Conservation (phyloP, 2,888 invertebrate genomes). For the Sepiola atlantica region DNA sequence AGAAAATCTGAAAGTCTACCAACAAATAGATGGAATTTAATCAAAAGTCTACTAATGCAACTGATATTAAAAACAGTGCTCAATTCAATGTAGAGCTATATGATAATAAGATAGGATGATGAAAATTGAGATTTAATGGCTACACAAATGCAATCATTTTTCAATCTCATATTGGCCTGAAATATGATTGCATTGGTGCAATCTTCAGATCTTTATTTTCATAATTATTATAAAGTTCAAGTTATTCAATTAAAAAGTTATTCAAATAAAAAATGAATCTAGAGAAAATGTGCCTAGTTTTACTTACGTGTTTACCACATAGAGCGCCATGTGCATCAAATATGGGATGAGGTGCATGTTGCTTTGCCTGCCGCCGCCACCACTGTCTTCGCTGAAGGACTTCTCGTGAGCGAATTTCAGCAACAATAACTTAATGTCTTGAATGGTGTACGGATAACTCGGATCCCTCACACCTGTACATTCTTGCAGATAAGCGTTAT, state of each 20-base stretch:
- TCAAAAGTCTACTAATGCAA: no score
- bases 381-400: slow-evolving; percentile 97
- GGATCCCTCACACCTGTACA: slow-evolving; percentile 76
- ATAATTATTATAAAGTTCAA: neutral
- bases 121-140: no score
- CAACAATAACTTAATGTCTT: slow-evolving; percentile 92
- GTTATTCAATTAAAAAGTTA: neutral
- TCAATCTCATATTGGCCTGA: no score
- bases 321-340: slow-evolving; percentile 93
- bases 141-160: no score
- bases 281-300: neutral
- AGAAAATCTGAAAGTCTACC: no score
- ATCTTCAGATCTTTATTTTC: no score
- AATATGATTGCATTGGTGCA: no score
- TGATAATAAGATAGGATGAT: no score
- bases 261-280: neutral
- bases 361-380: slow-evolving; percentile 91
- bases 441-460: slow-evolving; percentile 82
- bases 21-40: no score
- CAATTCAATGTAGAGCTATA: no score
- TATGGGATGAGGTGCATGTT: slow-evolving; percentile 98
- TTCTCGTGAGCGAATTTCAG: slow-evolving; percentile 93
- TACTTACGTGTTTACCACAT: slow-evolving; percentile 81
- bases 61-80: no score
- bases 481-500: slow-evolving; percentile 76